Base-by-base conservation (phyloP, 2,797 vertebrate genomes). In the Melanogrammus aeglefinus region DNA sequence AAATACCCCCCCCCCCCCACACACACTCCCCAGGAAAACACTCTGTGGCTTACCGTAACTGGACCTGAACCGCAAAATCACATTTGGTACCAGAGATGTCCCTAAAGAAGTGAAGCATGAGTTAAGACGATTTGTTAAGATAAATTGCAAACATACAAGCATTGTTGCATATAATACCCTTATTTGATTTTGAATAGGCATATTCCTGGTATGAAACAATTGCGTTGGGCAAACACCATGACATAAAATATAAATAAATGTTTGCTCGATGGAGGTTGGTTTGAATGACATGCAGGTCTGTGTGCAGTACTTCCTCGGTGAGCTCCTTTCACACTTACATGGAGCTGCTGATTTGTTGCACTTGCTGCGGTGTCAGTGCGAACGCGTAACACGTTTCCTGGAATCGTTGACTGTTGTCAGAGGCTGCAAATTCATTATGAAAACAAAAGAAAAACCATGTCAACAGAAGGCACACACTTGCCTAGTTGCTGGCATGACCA, bases 11-110 rank as follows among this genome's bases (percentile, higher is more conserved):
- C 35, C 5, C 6, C 35, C 35, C 35, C 35, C n/a, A n/a, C n/a
- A n/a, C n/a, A n/a, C n/a, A n/a, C n/a, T n/a, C n/a, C 35, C 35
- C 16, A 72, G 14, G 77, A 79, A 81, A 6, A 81, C 21, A 29
- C 27, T 35, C 14, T 35, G 70, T 33, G 3, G 82, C 73, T 82
- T 90, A 99, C 98, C 98, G 96, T 95, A 99, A 94, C 92, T 99
- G 98, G 90, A 99, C 98, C 94, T 99, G 98, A 88, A 99, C 97
- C 82, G 97, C 97, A 92, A 99, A 99, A 93, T 99, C 98, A 93
- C 97, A 99, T 94, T 99, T 99, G 96, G 96, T 99, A 96, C 96
- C 97, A 91, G 97, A 98, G 94, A 99, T 98, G 94, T 99, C 98
- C 98, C 98, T 99, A 69, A 82, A 86, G 79, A 77, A 87, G 74